Percentiles rank a stretch among this genome's conserved stretches.
Evolutionary conservation across 2,888 invertebrate genomes (phyloP).

Genomic region (Phragmatobia fuliginosa): DNA sequence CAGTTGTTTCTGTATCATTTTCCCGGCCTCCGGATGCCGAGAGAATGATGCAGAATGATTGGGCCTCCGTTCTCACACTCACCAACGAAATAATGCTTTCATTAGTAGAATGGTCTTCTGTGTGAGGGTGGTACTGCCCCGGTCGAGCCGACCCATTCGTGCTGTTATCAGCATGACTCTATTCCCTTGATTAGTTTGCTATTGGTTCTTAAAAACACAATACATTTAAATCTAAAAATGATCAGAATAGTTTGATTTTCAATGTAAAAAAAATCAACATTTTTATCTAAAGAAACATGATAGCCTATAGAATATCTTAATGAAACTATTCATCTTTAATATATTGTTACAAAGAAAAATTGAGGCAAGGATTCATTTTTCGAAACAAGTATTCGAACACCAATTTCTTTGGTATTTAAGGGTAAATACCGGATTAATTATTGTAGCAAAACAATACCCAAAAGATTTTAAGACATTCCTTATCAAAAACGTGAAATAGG

Average conservation of each 20-base stretch:
- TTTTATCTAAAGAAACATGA: background rate
- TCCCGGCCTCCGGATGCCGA: too few species aligned
- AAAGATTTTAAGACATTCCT: conserved; percentile 1
- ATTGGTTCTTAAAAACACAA: background rate
- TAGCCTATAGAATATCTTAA: background rate
- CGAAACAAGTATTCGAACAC: background rate
- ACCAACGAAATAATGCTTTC: too few species aligned
- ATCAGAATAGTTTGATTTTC: too few species aligned
- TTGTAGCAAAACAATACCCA: background rate
- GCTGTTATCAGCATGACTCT: too few species aligned
- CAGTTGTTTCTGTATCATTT: too few species aligned
- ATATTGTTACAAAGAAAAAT: background rate
- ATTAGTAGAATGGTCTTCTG: too few species aligned
- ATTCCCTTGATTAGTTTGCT: background rate
- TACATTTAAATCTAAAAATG: too few species aligned
- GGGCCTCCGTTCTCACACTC: too few species aligned
- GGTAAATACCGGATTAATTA: conserved; percentile 1
- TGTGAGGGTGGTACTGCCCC: too few species aligned
- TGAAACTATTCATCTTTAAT: background rate
- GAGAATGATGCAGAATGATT: too few species aligned
- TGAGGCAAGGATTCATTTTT: background rate
- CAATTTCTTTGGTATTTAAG: background rate
- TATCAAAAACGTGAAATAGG: conserved; percentile 13
- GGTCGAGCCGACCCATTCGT: too few species aligned
- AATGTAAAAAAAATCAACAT: too few species aligned